Conservation (phyloP, 2,113 vertebrate species). For the Zapus hudsonius region DNA sequence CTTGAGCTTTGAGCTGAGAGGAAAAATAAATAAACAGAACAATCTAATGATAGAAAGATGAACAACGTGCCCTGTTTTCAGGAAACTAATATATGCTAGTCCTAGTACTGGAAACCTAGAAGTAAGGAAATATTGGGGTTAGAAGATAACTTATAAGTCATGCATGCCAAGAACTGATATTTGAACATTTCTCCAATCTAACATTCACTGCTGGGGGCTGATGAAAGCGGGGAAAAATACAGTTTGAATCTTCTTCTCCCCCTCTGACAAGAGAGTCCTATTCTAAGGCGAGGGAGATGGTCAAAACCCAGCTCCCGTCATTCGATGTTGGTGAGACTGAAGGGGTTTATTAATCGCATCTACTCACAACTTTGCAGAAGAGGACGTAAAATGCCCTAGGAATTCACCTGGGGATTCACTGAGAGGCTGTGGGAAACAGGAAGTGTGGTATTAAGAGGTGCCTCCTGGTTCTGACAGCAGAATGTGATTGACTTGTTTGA, state of each 20-base stretch:
- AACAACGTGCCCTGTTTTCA: not conserved
- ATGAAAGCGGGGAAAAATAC: not conserved
- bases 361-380: not conserved
- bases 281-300: not conserved
- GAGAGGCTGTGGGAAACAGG: not conserved
- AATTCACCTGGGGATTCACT: not conserved
- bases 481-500: not conserved
- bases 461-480: not conserved
- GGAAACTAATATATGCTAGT: slow-evolving; percentile 41
- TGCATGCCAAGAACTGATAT: slow-evolving; percentile 1
- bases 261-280: not conserved
- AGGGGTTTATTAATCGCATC: not conserved
- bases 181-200: not conserved
- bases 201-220: not conserved
- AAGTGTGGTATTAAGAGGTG: not conserved
- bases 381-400: not conserved
- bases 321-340: not conserved
- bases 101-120: not conserved
- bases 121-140: not conserved
- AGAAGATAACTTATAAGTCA: not conserved
- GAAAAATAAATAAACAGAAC: slow-evolving; percentile 14
- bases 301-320: not conserved
- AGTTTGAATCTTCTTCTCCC: not conserved
- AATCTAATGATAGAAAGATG: not conserved
- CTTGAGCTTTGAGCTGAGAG: not conserved